Percentiles rank a stretch among this genome's conserved stretches.
These are phyloP conservation scores for Epirrhoe tristata DNA, from an alignment of 2,888 invertebrate genomes.

Conservation along the genomic window DNA sequence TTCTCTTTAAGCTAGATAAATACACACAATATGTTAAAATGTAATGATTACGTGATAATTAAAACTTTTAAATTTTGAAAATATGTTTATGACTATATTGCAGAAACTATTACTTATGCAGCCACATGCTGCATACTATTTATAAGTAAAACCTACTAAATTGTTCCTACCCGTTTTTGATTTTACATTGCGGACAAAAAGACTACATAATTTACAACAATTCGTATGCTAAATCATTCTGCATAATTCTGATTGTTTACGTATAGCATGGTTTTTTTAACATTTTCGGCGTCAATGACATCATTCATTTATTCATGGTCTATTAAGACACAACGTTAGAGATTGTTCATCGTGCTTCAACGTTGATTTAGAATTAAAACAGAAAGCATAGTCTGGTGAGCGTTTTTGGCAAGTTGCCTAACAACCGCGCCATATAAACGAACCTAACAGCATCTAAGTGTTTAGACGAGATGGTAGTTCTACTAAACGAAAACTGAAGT, in stretches of 20 bases:
- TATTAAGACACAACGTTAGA: slow-evolving; percentile 41
- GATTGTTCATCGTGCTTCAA: slow-evolving; percentile 41
- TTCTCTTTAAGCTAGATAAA: too few species aligned
- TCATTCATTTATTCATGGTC: slow-evolving; percentile 43
- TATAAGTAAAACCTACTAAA: too few species aligned
- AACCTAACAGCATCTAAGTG: slow-evolving; percentile 43
- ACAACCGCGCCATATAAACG: slow-evolving; percentile 40
- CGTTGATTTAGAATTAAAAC: slow-evolving; percentile 52
- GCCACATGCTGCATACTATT: too few species aligned
- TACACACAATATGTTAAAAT: too few species aligned
- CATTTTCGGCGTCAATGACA: slow-evolving; percentile 50
- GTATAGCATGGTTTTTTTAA: slow-evolving; percentile 22
- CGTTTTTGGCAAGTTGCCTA: slow-evolving; percentile 59
- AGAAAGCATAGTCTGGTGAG: slow-evolving; percentile 53
- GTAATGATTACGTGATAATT: too few species aligned
- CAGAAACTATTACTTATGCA: too few species aligned
- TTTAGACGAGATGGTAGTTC: slow-evolving; percentile 50
- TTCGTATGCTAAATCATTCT: slow-evolving; percentile 36
- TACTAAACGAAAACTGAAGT: slow-evolving; percentile 51
- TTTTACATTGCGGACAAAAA: slow-evolving; percentile 22
- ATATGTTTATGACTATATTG: too few species aligned
- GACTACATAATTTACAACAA: slow-evolving; percentile 23
- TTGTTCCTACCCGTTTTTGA: too few species aligned
- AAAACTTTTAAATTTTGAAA: too few species aligned
- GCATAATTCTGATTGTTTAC: slow-evolving; percentile 29